phyloP scores from a whole-genome alignment of 2,113 vertebrate species.

The Columba livia region DNA sequence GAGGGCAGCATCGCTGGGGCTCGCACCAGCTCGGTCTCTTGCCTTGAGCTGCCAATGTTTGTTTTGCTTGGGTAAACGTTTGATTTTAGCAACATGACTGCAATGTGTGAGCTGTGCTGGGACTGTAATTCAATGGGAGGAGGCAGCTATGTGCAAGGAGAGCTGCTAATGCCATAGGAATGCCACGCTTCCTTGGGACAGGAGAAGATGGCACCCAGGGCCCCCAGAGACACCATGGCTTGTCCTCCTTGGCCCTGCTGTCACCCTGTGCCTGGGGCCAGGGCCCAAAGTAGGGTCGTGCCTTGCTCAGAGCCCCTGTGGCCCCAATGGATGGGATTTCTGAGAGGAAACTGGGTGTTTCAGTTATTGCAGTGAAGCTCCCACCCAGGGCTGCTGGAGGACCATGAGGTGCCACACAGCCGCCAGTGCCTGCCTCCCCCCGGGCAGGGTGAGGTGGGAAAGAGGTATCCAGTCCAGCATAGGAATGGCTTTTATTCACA shows the following conservation, averaged over 20 bases:
- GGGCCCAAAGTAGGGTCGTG: accelerated
- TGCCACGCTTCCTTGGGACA: not conserved
- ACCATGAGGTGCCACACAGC: accelerated
- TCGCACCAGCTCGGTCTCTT: accelerated
- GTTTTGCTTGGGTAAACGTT: conserved; percentile 53
- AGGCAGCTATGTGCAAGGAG: conserved; percentile 26
- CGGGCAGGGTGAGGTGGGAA: not conserved
- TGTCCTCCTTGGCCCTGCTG: not conserved
- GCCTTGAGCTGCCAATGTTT: conserved; percentile 53
- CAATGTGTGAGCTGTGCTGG: conserved; percentile 34
- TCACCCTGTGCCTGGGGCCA: accelerated
- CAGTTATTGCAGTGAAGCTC: accelerated
- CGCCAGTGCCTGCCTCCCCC: not conserved
- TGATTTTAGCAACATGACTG: conserved; percentile 40
- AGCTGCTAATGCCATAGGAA: conserved; percentile 54
- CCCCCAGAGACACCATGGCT: not conserved
- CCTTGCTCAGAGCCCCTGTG: no score
- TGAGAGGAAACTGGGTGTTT: not conserved
- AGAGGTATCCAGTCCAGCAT: not conserved
- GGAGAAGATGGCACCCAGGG: not conserved
- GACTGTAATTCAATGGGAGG: conserved; percentile 13
- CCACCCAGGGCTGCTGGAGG: not conserved
- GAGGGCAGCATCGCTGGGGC: accelerated
- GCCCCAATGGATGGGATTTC: not conserved
- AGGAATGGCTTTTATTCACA: conserved; percentile 23